phyloP scores from a whole-genome alignment of 2,888 invertebrate genomes.

The Eupithecia tripunctaria region DNA sequence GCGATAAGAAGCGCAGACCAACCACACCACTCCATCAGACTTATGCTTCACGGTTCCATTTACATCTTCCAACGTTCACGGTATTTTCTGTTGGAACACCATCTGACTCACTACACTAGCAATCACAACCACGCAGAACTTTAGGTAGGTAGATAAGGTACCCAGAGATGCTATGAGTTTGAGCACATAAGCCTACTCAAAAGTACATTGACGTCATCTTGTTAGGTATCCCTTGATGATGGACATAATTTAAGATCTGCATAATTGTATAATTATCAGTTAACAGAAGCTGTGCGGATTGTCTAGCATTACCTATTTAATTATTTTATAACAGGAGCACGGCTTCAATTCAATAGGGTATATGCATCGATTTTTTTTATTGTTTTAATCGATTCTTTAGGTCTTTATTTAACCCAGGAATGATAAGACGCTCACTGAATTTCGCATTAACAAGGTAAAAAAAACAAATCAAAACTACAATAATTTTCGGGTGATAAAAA shows the following conservation, averaged over 20 bases:
- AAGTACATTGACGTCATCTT: slow-evolving; percentile 41
- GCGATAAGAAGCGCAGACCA: slow-evolving; percentile 45
- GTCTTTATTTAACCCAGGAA: too few species aligned
- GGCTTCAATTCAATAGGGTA: background rate
- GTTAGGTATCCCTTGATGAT: slow-evolving; percentile 51
- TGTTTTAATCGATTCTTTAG: too few species aligned
- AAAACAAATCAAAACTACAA: too few species aligned
- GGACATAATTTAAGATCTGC: background rate
- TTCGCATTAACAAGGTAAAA: too few species aligned
- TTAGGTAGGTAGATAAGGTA: slow-evolving; percentile 14
- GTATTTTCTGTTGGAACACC: slow-evolving; percentile 50
- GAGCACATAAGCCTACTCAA: background rate
- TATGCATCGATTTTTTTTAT: too few species aligned
- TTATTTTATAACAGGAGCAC: background rate
- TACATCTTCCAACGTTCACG: slow-evolving; percentile 32
- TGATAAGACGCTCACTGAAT: too few species aligned
- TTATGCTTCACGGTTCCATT: slow-evolving; percentile 20
- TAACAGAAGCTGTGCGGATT: too few species aligned
- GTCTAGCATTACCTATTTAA: too few species aligned
- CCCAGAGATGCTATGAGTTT: background rate
- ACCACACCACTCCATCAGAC: background rate
- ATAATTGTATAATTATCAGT: background rate
- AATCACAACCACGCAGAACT: background rate
- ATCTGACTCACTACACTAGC: slow-evolving; percentile 39
- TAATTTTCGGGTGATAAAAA: too few species aligned